These are phyloP conservation scores for Cyclopterus lumpus DNA, from an alignment of 2,797 vertebrate species.

Conservation along the genomic window DNA sequence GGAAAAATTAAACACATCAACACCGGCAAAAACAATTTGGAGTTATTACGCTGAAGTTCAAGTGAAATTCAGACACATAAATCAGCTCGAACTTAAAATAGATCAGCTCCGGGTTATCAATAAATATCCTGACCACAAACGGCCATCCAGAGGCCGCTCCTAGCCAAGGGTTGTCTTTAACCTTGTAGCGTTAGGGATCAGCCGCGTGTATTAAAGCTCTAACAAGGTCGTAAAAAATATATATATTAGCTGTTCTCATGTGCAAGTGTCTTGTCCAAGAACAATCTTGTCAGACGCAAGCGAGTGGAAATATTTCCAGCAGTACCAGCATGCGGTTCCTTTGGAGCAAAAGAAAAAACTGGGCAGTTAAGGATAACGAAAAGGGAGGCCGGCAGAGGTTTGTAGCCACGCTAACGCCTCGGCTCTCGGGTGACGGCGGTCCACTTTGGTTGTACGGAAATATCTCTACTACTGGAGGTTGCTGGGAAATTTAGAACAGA, in stretches of 20 bases:
- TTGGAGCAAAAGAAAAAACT: constrained; percentile 7
- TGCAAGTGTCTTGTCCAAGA: constrained; percentile 37
- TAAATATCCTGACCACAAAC: constrained; percentile 43
- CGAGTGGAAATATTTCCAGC: constrained; percentile 21
- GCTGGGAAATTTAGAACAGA: not conserved
- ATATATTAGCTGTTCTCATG: constrained; percentile 27
- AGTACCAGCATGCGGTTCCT: constrained; percentile 31
- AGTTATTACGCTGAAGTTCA: constrained; percentile 20
- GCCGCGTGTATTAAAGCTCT: constrained; percentile 17
- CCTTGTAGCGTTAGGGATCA: constrained; percentile 23
- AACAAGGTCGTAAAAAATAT: constrained; percentile 44
- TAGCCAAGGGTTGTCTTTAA: constrained; percentile 37
- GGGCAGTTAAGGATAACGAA: not conserved
- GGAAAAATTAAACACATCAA: constrained; percentile 18
- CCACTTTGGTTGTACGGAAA: not conserved
- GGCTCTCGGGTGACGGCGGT: not conserved
- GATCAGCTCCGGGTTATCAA: constrained; percentile 17
- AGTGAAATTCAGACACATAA: constrained; percentile 33
- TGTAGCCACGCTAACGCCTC: not conserved
- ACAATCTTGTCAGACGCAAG: constrained; percentile 24
- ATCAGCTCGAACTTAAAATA: constrained; percentile 41
- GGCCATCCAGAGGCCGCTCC: constrained; percentile 2
- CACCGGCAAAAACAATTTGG: constrained; percentile 10
- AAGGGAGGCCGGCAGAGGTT: not conserved
- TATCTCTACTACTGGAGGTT: not conserved